phyloP scores from a whole-genome alignment of 2,113 vertebrate genomes.

The Corynorhinus townsendii region DNA sequence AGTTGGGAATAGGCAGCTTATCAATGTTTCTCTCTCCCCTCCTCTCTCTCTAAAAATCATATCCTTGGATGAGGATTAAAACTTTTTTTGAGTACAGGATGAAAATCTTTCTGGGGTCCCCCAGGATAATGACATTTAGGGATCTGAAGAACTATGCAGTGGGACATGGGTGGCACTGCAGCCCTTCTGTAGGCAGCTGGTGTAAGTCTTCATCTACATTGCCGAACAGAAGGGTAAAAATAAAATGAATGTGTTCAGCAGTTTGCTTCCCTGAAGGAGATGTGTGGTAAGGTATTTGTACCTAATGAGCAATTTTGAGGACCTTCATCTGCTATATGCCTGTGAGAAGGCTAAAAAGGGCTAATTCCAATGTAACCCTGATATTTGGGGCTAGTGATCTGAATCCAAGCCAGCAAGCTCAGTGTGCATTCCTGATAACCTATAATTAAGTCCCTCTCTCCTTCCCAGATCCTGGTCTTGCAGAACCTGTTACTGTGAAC shows the following conservation, averaged over 20 bases:
- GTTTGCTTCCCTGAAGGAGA: neutral
- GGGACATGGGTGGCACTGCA: neutral
- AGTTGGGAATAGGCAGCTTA: neutral
- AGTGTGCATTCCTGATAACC: too few species aligned
- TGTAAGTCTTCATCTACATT: neutral
- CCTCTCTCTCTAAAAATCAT: neutral
- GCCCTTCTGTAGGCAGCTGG: neutral
- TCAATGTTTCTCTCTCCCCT: neutral
- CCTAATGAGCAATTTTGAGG: neutral
- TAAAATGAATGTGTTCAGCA: neutral
- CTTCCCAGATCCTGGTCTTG: too few species aligned
- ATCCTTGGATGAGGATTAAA: neutral
- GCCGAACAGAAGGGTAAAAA: neutral
- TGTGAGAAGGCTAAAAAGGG: too few species aligned
- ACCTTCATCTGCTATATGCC: neutral
- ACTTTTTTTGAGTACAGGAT: neutral
- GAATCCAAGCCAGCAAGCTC: too few species aligned
- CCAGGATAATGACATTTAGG: neutral
- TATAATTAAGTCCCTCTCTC: too few species aligned
- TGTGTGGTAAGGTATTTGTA: neutral
- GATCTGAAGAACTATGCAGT: neutral
- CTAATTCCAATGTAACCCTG: too few species aligned
- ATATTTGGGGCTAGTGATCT: too few species aligned
- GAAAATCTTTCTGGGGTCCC: neutral
- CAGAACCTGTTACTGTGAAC: too few species aligned